Percentiles rank a stretch among this genome's conserved stretches.
These are phyloP conservation scores for honey bee (Apis mellifera) DNA, from an alignment of 1,140 invertebrate genomes.

Conservation along the genomic window Amel_HAv3.1 CM009939.2:12176001-12176500, in stretches of 20 bases:
- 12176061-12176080: too few species aligned
- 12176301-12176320: slow-evolving; percentile 87
- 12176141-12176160: too few species aligned
- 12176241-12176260: not conserved
- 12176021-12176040: too few species aligned
- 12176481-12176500: slow-evolving; percentile 87
- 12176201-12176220: too few species aligned
- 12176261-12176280: not conserved
- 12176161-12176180: too few species aligned
- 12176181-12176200: too few species aligned
- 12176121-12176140: too few species aligned
- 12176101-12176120: too few species aligned
- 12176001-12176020: too few species aligned
- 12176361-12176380: slow-evolving; percentile 87
- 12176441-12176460: slow-evolving; percentile 87
- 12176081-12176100: too few species aligned
- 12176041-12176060: too few species aligned
- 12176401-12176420: slow-evolving; percentile 87
- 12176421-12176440: slow-evolving; percentile 86
- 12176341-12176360: slow-evolving; percentile 87
- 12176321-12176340: slow-evolving; percentile 85
- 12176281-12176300: slow-evolving; percentile 68
- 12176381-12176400: slow-evolving; percentile 84
- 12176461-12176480: slow-evolving; percentile 84
- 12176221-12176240: not conserved